A percentile compares a stretch with the other conserved stretches of the same genome.
These are phyloP conservation scores for Xyrauchen texanus DNA, from an alignment of 2,113 vertebrate species.

Conservation along the genomic window DNA sequence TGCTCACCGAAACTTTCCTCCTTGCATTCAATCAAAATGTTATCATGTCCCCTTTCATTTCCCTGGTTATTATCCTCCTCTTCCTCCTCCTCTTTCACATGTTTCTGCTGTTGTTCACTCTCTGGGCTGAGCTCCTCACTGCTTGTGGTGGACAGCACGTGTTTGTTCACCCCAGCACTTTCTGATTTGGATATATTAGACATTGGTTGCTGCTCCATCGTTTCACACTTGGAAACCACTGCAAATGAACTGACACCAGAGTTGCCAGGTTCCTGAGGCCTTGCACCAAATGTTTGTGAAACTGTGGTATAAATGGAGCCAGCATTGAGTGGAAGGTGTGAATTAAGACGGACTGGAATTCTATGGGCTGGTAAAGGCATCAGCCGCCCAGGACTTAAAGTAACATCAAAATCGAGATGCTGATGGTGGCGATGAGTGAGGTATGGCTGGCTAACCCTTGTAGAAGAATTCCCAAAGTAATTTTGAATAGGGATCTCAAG, in stretches of 20 bases:
- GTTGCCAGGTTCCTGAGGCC: slow-evolving; percentile 73
- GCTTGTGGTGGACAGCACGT: slow-evolving; percentile 88
- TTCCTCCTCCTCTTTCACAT: slow-evolving; percentile 87
- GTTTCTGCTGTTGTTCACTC: slow-evolving; percentile 89
- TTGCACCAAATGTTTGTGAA: slow-evolving; percentile 82
- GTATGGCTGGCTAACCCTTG: slow-evolving; percentile 52
- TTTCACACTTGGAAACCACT: slow-evolving; percentile 67
- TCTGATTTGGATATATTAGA: slow-evolving; percentile 70
- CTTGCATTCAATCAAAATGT: slow-evolving; percentile 26
- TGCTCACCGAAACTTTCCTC: slow-evolving; percentile 48
- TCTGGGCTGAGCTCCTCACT: slow-evolving; percentile 86
- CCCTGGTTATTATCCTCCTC: slow-evolving; percentile 65
- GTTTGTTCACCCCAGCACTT: slow-evolving; percentile 84
- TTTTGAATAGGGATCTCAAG: slow-evolving; percentile 78
- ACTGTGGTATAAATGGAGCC: slow-evolving; percentile 92
- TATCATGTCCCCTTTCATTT: slow-evolving; percentile 54
- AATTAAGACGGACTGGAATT: slow-evolving; percentile 89
- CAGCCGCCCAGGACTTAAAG: slow-evolving; percentile 72
- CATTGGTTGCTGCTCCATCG: slow-evolving; percentile 71
- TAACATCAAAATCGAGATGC: slow-evolving; percentile 69
- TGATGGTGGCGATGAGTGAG: slow-evolving; percentile 16
- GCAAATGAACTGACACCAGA: slow-evolving; percentile 70
- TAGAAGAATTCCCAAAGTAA: slow-evolving; percentile 46
- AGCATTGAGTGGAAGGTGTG: slow-evolving; percentile 81
- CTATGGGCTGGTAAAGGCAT: slow-evolving; percentile 76